Conservation (phyloP, 2,113 vertebrate species). For the Megaceryle maxima region DNA sequence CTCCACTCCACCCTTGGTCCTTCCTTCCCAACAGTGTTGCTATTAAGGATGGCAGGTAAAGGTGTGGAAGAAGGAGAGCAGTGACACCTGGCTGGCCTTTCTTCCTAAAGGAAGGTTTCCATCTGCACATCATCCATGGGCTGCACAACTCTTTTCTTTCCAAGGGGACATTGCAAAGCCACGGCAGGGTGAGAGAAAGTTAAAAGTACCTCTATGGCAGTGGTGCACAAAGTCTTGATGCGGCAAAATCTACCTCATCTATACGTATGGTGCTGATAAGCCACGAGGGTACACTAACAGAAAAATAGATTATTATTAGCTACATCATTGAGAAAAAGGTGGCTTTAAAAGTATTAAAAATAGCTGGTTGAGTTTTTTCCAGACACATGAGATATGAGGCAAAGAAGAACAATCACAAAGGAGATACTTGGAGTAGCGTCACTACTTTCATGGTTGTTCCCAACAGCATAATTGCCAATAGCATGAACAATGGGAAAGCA, state of each 20-base stretch:
- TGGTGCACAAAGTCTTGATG: neutral
- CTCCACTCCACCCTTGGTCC: neutral
- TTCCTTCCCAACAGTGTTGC: neutral
- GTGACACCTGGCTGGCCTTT: neutral
- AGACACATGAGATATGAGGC: neutral
- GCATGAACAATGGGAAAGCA: neutral
- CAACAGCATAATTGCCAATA: neutral
- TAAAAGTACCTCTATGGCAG: neutral
- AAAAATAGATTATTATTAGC: neutral
- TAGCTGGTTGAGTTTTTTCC: neutral
- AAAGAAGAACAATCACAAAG: neutral
- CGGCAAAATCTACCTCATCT: neutral
- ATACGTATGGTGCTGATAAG: neutral
- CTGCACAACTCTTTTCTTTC: neutral
- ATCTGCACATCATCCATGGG: fast-evolving
- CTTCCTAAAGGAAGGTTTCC: neutral
- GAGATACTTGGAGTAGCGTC: neutral
- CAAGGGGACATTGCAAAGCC: neutral
- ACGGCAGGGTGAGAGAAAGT: neutral
- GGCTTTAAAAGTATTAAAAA: neutral
- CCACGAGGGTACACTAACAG: neutral
- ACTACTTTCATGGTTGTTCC: neutral
- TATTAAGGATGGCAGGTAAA: neutral
- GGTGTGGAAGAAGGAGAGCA: neutral
- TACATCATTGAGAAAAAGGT: neutral